Evolutionary conservation across 2,888 invertebrate species (phyloP).

Genomic region (Pristionchus entomophagus): DNA sequence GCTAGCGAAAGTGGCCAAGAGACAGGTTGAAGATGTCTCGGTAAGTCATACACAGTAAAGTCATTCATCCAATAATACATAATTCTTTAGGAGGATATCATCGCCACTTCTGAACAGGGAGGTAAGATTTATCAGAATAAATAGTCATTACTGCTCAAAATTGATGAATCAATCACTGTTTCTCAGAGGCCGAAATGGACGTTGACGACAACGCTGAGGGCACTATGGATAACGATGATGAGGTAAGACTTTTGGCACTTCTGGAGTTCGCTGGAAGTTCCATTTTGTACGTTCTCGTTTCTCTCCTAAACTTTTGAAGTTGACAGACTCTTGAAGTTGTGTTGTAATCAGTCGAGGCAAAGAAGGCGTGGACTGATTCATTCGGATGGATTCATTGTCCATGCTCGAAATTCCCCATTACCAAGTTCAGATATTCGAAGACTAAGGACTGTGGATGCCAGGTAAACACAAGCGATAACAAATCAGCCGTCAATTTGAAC

Average conservation of each 20-base stretch:
- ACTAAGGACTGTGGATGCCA: conserved; percentile 26
- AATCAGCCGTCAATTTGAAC: no score
- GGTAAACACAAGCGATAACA: neutral
- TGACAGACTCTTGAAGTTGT: no score
- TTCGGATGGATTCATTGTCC: conserved; percentile 41
- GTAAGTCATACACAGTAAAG: no score
- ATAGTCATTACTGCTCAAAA: no score
- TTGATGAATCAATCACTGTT: no score
- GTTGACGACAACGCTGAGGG: neutral
- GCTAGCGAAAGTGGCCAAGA: neutral
- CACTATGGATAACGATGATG: neutral
- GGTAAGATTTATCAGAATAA: neutral
- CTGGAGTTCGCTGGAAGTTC: no score
- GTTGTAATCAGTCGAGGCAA: no score
- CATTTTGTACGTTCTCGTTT: no score
- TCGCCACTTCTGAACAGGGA: neutral
- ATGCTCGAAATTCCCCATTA: conserved; percentile 26
- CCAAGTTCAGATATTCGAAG: neutral
- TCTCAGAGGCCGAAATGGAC: neutral
- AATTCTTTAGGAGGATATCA: neutral
- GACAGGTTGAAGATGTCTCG: neutral
- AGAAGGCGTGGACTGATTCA: neutral
- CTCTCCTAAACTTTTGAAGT: no score
- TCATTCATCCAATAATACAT: no score
- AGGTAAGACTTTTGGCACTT: no score